Evolutionary conservation across 1,140 invertebrate genomes (phyloP).

Genomic region (Papilio xuthus): DNA sequence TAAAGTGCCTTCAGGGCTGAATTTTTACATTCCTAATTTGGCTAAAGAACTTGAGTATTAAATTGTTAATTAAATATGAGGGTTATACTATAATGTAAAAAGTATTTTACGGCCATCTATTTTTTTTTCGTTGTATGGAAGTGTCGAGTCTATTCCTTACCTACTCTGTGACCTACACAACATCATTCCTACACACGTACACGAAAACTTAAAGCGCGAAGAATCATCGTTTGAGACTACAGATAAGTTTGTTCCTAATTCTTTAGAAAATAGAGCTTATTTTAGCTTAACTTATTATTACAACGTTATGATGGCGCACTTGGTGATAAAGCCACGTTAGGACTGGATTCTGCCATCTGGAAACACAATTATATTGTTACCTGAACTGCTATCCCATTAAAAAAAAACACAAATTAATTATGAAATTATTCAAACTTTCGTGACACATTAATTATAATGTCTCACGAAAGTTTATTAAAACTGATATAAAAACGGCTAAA

Average conservation of each 20-base stretch:
- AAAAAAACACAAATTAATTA: too few species aligned
- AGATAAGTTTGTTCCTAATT: constrained; percentile 76
- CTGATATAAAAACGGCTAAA: too few species aligned
- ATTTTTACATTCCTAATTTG: too few species aligned
- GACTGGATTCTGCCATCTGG: constrained; percentile 64
- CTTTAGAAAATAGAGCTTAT: constrained; percentile 65
- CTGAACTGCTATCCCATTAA: too few species aligned
- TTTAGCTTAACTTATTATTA: constrained; percentile 62
- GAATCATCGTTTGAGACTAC: constrained; percentile 69
- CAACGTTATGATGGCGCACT: constrained; percentile 73
- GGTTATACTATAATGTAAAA: not conserved
- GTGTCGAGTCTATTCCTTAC: not conserved
- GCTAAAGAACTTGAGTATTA: not conserved
- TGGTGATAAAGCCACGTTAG: constrained; percentile 64
- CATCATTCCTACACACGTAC: constrained; percentile 52
- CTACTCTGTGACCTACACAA: constrained; percentile 25
- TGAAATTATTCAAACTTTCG: too few species aligned
- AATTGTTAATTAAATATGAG: not conserved
- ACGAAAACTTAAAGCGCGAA: constrained; percentile 78
- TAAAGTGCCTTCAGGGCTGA: too few species aligned
- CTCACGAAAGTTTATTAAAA: too few species aligned
- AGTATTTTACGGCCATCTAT: not conserved
- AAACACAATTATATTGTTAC: constrained; percentile 41
- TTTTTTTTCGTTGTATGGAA: not conserved
- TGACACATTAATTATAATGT: too few species aligned